Evolutionary conservation across 2,888 invertebrate genomes (phyloP).

Genomic region (Dromius quadrimaculatus): DNA sequence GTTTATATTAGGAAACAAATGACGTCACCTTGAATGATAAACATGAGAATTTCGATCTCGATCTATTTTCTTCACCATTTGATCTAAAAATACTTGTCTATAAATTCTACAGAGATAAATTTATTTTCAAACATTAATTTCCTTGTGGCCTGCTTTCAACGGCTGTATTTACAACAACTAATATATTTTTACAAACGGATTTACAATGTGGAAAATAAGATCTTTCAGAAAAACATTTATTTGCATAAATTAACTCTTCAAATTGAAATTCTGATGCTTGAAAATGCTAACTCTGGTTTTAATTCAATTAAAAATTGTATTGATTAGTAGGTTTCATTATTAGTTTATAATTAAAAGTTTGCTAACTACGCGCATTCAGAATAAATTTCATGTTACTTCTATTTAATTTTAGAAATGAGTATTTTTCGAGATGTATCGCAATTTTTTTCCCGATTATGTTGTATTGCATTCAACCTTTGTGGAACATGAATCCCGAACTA

Average conservation of each 20-base stretch:
- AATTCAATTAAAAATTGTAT: constrained; percentile 22
- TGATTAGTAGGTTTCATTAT: background rate
- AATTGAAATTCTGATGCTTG: too few relatives aligned
- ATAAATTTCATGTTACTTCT: too few relatives aligned
- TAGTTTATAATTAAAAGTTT: constrained; percentile 23
- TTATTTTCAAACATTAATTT: constrained; percentile 15
- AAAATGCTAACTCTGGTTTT: too few relatives aligned
- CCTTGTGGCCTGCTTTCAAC: constrained; percentile 20
- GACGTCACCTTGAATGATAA: constrained; percentile 9
- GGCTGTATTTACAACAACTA: constrained; percentile 6
- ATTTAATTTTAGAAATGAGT: too few relatives aligned
- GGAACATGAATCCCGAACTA: too few relatives aligned
- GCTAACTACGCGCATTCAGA: background rate
- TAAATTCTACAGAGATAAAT: constrained; percentile 31
- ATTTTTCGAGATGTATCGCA: too few relatives aligned
- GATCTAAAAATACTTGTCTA: constrained; percentile 29
- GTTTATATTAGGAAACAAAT: constrained; percentile 2
- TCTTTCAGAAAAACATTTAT: too few relatives aligned
- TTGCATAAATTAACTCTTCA: too few relatives aligned
- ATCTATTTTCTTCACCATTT: constrained; percentile 17
- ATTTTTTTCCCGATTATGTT: too few relatives aligned
- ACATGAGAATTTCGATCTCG: constrained; percentile 21
- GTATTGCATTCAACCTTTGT: too few relatives aligned
- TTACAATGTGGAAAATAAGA: too few relatives aligned
- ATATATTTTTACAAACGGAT: too few relatives aligned